Conservation (phyloP, 2,113 vertebrate species). For the Pachypanchax playfairii region DNA sequence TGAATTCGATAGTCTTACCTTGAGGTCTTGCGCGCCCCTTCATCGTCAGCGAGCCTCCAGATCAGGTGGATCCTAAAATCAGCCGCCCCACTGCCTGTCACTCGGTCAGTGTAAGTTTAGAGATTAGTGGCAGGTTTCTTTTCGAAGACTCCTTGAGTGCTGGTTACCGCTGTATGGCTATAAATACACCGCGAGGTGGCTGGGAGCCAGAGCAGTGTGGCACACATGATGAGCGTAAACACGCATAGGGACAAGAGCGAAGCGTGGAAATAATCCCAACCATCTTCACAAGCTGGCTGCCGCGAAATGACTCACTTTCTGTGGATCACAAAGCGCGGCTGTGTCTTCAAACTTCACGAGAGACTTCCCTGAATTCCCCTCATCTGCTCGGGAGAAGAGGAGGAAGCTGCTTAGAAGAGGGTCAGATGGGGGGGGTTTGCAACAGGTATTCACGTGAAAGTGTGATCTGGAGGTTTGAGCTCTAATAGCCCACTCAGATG, state of each 20-base stretch:
- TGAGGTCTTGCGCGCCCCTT: constrained; percentile 49
- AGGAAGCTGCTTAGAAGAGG: neutral
- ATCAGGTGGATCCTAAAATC: constrained; percentile 39
- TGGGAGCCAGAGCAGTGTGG: constrained; percentile 62
- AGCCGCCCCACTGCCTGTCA: constrained; percentile 14
- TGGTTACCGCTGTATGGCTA: constrained; percentile 57
- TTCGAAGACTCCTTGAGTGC: constrained; percentile 64
- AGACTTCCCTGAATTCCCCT: neutral
- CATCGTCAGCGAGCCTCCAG: constrained; percentile 45
- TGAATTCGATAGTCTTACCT: constrained; percentile 61
- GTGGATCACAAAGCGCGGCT: constrained; percentile 21
- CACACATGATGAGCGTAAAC: constrained; percentile 61
- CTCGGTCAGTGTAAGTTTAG: constrained; percentile 48
- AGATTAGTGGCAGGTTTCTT: constrained; percentile 36
- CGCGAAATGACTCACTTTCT: constrained; percentile 57
- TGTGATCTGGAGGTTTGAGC: neutral
- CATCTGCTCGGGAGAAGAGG: neutral
- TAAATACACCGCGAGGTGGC: constrained; percentile 67
- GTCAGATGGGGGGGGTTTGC: constrained; percentile 5
- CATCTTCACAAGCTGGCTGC: constrained; percentile 44
- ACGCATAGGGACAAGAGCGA: constrained; percentile 54
- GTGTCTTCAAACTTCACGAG: constrained; percentile 29
- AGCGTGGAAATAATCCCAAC: constrained; percentile 48
- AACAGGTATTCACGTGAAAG: constrained; percentile 56
- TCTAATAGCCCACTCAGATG: too few relatives aligned